Base-by-base conservation (phyloP, 2,113 vertebrate species). In the Polypterus bichir region DNA sequence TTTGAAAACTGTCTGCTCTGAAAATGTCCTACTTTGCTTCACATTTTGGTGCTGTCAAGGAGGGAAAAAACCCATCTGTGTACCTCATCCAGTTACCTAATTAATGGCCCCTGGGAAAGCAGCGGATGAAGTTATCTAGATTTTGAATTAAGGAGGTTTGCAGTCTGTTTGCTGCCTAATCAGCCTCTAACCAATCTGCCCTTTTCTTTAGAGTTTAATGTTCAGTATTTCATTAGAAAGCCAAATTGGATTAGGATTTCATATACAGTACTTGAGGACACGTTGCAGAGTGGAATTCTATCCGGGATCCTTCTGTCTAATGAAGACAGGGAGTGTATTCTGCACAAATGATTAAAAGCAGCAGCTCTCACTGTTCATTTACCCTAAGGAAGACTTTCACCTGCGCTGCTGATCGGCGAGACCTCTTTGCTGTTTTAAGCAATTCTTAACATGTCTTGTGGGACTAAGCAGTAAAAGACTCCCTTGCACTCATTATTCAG, bases 181-280 rank as follows among this genome's bases (percentile, higher is more conserved):
- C 46, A 11, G 11, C 47, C 52, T 51, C n/a, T 54, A 62, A 56
- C 56, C 54, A 62, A 27, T 27, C 27, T 27, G 27, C 56, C 51
- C 47, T 51, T 3, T 46, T 52, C 45, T 54, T 56, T 7, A 11
- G 45, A 55, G 11, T 8, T 55, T 11, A 47, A 8, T 44, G 45
- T 10, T 62, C 27, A 9, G 45, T 62, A 9, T 56, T 44, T 56
- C 46, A 48, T 7, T 46, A 56, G 52, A 56, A 56, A 56, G 54
- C 2, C 7, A 47, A 55, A 62, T 62, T 62, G 44, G 60, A 61
- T 53, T 61, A 61, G 60, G 44, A 61, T 53, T 61, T 7, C 47
- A 47, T 7, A 6, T 54, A 27, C 27, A 27, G 27, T 27, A 62
- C 4, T 44, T 3, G 5, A 54, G 54, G 54, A 62, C 9, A 5